Conservation (phyloP, 2,113 vertebrate genomes). For the Mus musculus region GRCm39 chr3:28275501-28276000, state of each 20-base stretch:
- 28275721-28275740: not conserved
- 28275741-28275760: not conserved
- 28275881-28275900: not conserved
- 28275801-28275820: not conserved
- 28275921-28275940: slow-evolving; percentile 38
- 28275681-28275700: not conserved
- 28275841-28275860: not conserved
- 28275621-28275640: not conserved
- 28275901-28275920: slow-evolving; percentile 41
- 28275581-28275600: not conserved
- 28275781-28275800: not conserved
- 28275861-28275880: slow-evolving; percentile 20
- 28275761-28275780: not conserved
- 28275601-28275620: not conserved
- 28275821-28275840: slow-evolving; percentile 7
- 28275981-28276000: not conserved
- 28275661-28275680: not conserved
- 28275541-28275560: not conserved
- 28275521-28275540: not conserved
- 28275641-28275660: not conserved
- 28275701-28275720: not conserved
- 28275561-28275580: no score
- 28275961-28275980: slow-evolving; percentile 14
- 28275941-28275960: not conserved
- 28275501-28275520: not conserved